A percentile compares a stretch with the other conserved stretches of the same genome.
Evolutionary conservation across 1,140 invertebrate species (phyloP).

Genomic region (Megalopta genalis): DNA sequence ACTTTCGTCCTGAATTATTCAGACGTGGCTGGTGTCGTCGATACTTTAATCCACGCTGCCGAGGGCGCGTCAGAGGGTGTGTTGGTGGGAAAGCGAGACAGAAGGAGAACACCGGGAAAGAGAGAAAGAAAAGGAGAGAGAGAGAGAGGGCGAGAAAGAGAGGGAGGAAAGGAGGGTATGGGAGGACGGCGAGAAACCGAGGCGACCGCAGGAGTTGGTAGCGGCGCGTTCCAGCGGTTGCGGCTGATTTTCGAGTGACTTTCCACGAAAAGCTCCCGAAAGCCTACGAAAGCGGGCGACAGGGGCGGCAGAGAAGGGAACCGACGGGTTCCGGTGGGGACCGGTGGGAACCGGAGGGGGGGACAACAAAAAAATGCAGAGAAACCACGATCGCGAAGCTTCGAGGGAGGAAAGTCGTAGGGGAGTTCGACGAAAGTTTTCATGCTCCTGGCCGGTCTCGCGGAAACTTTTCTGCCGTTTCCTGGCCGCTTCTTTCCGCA

Average conservation of each 20-base stretch:
- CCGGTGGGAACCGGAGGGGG: background rate
- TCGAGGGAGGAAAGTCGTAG: background rate
- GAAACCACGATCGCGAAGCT: slow-evolving; percentile 17
- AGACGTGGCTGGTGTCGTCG: slow-evolving; percentile 69
- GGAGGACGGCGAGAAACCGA: background rate
- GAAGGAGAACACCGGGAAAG: no score
- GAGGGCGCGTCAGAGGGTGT: slow-evolving; percentile 34
- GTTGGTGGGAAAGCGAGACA: no score
- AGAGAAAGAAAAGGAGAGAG: background rate
- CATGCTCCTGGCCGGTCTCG: slow-evolving; percentile 1
- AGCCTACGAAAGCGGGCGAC: slow-evolving; percentile 15
- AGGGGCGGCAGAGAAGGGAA: no score
- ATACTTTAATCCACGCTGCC: slow-evolving; percentile 76
- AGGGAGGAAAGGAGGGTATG: background rate
- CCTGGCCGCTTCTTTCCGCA: background rate
- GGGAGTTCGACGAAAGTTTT: slow-evolving; percentile 20
- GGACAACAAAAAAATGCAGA: background rate
- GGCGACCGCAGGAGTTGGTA: slow-evolving; percentile 27
- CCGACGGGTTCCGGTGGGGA: no score
- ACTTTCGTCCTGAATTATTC: slow-evolving; percentile 79
- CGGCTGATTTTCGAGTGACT: slow-evolving; percentile 53
- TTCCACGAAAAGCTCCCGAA: slow-evolving; percentile 43
- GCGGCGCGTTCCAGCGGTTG: slow-evolving; percentile 39
- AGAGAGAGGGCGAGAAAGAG: slow-evolving; percentile 8
- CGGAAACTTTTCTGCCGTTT: slow-evolving; percentile 11